Evolutionary conservation across 2,113 vertebrate species (phyloP).

Genomic region (Hydropotes inermis): DNA sequence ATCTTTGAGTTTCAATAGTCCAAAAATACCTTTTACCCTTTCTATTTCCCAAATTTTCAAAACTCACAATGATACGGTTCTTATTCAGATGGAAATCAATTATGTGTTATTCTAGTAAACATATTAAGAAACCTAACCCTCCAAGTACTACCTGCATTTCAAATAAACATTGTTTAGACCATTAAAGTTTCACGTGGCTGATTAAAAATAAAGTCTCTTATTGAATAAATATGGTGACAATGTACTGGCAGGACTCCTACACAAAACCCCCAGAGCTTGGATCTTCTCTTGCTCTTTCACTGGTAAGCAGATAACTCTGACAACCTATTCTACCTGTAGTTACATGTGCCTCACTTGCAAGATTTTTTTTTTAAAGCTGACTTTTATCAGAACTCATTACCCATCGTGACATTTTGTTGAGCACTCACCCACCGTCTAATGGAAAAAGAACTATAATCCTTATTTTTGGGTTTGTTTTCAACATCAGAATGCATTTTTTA

Average conservation of each 20-base stretch:
- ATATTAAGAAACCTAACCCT: background rate
- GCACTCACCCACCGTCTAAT: background rate
- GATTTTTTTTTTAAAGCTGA: background rate
- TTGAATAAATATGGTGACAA: background rate
- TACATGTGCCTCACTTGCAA: background rate
- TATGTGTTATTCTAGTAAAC: background rate
- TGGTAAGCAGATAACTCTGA: background rate
- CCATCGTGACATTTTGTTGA: background rate
- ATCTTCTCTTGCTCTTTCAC: background rate
- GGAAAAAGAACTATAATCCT: background rate
- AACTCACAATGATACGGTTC: background rate
- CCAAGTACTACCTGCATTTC: background rate
- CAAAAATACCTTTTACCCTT: background rate
- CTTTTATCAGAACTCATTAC: background rate
- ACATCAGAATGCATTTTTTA: background rate
- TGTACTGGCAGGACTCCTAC: background rate
- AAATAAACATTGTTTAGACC: background rate
- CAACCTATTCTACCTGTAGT: background rate
- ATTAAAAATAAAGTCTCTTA: background rate
- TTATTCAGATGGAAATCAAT: background rate
- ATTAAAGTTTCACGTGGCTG: background rate
- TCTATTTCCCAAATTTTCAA: background rate
- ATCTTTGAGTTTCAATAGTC: background rate
- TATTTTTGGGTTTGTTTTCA: background rate
- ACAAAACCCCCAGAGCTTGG: background rate